A percentile compares a stretch with the other conserved stretches of the same genome.
These are phyloP conservation scores for Acanthis flammea DNA, from an alignment of 2,797 vertebrate genomes.

Conservation along the genomic window DNA sequence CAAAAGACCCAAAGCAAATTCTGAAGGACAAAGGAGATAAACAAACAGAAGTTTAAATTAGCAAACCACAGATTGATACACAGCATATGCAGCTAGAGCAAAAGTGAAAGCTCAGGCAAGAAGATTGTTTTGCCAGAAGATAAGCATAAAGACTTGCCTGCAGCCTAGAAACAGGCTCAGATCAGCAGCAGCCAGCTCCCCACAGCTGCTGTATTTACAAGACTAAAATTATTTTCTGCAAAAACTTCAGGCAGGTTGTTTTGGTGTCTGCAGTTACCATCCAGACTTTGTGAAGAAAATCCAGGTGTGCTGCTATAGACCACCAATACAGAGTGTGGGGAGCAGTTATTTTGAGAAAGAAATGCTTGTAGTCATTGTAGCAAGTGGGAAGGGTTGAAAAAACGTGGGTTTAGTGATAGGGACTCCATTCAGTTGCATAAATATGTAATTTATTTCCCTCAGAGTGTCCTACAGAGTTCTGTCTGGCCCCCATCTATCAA, in stretches of 20 bases:
- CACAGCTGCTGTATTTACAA: background rate
- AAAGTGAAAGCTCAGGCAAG: background rate
- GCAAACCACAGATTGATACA: slow-evolving; percentile 4
- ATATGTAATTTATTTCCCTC: background rate
- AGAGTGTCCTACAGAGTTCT: background rate
- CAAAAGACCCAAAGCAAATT: background rate
- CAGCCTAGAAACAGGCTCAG: background rate
- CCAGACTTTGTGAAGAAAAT: background rate
- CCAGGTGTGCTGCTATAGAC: background rate
- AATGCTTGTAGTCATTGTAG: background rate
- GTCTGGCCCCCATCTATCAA: background rate
- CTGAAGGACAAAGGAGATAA: slow-evolving; percentile 21
- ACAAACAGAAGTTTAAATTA: background rate
- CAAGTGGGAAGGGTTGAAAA: background rate
- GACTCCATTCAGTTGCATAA: background rate
- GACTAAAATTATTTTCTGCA: background rate
- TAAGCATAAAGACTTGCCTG: background rate
- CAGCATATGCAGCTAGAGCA: background rate
- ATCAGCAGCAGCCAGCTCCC: background rate
- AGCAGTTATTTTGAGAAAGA: background rate
- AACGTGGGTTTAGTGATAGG: background rate
- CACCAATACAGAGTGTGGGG: background rate
- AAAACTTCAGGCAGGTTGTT: background rate
- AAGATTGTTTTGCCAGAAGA: background rate
- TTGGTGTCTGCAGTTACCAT: background rate